phyloP scores from a whole-genome alignment of 2,797 vertebrate species.

The Phylloscopus collybita region DNA sequence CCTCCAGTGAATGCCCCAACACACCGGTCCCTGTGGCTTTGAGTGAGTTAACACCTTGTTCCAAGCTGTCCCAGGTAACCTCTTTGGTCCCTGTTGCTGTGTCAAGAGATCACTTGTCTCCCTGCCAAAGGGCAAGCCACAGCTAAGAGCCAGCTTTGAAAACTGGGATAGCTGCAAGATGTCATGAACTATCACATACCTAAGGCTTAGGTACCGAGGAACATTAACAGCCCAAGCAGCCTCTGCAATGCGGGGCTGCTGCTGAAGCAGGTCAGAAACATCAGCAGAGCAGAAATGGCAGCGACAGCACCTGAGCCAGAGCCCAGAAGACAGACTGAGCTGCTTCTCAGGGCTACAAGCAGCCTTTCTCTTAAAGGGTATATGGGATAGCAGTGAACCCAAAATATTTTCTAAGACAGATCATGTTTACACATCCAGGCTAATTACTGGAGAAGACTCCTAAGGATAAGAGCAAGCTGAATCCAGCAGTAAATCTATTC shows the following conservation, averaged over 20 bases:
- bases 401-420: background rate
- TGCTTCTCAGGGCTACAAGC: background rate
- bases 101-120: background rate
- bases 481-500: background rate
- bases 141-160: background rate
- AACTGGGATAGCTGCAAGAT: rapidly evolving
- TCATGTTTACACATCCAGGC: background rate
- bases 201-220: background rate
- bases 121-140: background rate
- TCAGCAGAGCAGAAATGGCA: background rate
- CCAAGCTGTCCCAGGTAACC: background rate
- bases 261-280: background rate
- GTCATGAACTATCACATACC: rapidly evolving
- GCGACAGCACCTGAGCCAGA: rapidly evolving
- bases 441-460: background rate
- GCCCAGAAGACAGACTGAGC: background rate
- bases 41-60: background rate
- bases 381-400: background rate
- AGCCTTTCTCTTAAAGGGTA: background rate
- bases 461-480: background rate
- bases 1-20: background rate
- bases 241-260: rapidly evolving
- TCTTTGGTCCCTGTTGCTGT: background rate
- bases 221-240: background rate
- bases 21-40: rapidly evolving